Evolutionary conservation across 2,888 invertebrate genomes (phyloP).

Genomic region (Cantharis lateralis): DNA sequence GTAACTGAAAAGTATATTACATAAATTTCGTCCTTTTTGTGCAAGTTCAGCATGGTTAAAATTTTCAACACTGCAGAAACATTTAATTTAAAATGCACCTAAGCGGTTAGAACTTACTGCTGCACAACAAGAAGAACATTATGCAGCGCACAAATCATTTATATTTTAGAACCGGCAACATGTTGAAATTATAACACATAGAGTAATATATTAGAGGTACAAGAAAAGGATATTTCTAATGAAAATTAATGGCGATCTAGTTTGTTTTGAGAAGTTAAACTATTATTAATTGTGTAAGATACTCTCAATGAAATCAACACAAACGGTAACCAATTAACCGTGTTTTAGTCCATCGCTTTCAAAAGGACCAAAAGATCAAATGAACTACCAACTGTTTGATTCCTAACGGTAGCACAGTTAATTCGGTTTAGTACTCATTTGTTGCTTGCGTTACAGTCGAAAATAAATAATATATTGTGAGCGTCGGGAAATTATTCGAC

Average conservation of each 20-base stretch:
- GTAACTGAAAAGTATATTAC: not conserved
- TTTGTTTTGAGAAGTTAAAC: no score
- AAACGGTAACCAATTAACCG: not conserved
- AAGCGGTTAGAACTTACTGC: not conserved
- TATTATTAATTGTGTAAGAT: not conserved
- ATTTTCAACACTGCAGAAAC: not conserved
- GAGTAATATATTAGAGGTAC: no score
- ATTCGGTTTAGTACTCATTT: not conserved
- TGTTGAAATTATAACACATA: no score
- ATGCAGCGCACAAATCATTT: not conserved
- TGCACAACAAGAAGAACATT: not conserved
- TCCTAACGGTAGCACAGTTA: not conserved
- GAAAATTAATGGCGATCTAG: no score
- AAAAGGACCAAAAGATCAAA: not conserved
- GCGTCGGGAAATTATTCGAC: not conserved
- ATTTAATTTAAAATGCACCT: not conserved
- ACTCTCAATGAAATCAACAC: not conserved
- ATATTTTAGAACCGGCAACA: not conserved
- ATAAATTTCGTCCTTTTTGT: not conserved
- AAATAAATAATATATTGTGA: not conserved
- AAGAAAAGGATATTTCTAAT: no score
- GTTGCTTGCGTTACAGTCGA: not conserved
- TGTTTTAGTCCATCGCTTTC: not conserved
- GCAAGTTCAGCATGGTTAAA: not conserved
- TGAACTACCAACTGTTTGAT: not conserved